A percentile compares a stretch with the other conserved stretches of the same genome.
Evolutionary conservation across 2,113 vertebrate species (phyloP).

Genomic region (Pangasianodon gigas): DNA sequence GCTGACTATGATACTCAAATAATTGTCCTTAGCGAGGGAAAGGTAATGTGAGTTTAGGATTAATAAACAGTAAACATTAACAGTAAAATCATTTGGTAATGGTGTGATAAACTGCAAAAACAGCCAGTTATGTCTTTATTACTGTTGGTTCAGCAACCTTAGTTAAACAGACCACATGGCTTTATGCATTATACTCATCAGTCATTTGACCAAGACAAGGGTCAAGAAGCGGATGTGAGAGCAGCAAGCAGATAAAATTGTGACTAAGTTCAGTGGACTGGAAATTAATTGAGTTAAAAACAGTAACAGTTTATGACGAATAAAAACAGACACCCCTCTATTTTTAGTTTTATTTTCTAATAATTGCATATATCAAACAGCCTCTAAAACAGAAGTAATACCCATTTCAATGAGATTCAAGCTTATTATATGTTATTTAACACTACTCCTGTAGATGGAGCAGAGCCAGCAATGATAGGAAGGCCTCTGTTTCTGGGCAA

Average conservation of each 20-base stretch:
- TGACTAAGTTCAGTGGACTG: not conserved
- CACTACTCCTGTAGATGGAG: too few relatives aligned
- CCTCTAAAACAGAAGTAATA: too few relatives aligned
- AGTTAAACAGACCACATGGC: not conserved
- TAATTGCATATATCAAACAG: too few relatives aligned
- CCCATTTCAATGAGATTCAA: too few relatives aligned
- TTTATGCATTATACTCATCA: not conserved
- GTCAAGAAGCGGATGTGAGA: not conserved
- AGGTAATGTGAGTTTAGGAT: conserved; percentile 10
- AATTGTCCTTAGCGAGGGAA: not conserved
- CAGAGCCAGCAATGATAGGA: too few relatives aligned
- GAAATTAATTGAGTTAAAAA: too few relatives aligned
- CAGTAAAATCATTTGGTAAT: not conserved
- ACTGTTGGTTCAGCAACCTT: not conserved
- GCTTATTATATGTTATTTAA: too few relatives aligned
- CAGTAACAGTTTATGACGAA: too few relatives aligned
- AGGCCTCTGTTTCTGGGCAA: too few relatives aligned
- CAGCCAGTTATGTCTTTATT: not conserved
- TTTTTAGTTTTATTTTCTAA: too few relatives aligned
- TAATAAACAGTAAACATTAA: not conserved
- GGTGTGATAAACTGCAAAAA: not conserved
- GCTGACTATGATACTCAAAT: not conserved
- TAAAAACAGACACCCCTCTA: too few relatives aligned
- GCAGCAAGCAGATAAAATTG: not conserved
- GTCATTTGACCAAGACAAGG: not conserved